Percentiles rank a stretch among this genome's conserved stretches.
phyloP scores from a whole-genome alignment of 2,797 vertebrate species.

The Melanotaenia maccullochi region DNA sequence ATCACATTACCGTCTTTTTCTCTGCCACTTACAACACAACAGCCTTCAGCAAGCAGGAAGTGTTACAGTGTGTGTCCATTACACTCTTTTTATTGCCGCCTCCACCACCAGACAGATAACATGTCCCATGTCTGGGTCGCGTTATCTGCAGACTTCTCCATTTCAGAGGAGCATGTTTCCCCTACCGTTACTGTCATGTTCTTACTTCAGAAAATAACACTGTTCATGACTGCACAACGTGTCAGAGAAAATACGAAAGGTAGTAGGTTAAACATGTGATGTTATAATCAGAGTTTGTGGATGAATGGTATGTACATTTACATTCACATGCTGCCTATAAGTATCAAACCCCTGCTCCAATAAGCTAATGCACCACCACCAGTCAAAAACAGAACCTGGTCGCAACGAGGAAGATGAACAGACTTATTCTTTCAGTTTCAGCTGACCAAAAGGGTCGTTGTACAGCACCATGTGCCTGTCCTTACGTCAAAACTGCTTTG shows the following conservation, averaged over 20 bases:
- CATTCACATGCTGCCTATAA: not conserved
- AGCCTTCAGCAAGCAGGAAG: not conserved
- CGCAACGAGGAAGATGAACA: too few species aligned
- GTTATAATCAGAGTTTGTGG: constrained; percentile 4
- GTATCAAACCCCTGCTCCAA: not conserved
- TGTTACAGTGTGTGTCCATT: not conserved
- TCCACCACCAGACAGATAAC: constrained; percentile 1
- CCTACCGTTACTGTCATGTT: not conserved
- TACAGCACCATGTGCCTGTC: too few species aligned
- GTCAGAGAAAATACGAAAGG: not conserved
- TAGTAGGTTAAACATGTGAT: constrained; percentile 1
- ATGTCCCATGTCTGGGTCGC: constrained; percentile 54
- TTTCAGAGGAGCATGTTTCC: constrained; percentile 35
- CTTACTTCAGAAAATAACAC: constrained; percentile 28
- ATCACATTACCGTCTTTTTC: not conserved
- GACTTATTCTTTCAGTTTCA: too few species aligned
- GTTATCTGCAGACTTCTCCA: constrained; percentile 39
- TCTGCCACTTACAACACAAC: not conserved
- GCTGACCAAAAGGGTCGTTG: too few species aligned
- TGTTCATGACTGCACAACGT: constrained; percentile 6
- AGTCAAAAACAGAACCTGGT: too few species aligned
- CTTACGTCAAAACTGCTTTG: too few species aligned
- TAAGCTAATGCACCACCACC: not conserved
- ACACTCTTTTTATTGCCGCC: constrained; percentile 19
- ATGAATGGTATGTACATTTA: constrained; percentile 2